These are phyloP conservation scores for Philereme transversata DNA, from an alignment of 2,888 invertebrate species.

Conservation along the genomic window DNA sequence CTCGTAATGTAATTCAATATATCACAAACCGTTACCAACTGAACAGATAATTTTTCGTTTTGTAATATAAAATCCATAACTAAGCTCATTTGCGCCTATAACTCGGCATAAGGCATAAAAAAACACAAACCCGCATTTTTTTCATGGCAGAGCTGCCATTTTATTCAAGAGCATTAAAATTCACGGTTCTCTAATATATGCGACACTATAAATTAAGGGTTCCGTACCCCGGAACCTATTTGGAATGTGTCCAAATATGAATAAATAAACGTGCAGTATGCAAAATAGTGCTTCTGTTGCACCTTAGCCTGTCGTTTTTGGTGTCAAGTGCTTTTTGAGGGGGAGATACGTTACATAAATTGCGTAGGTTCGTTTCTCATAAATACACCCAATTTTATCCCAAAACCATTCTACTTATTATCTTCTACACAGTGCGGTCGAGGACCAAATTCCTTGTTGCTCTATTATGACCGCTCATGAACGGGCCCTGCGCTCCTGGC, in stretches of 20 bases:
- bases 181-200: slow-evolving; percentile 60
- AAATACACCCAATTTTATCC: no score
- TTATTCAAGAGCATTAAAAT: slow-evolving; percentile 54
- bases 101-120: slow-evolving; percentile 13
- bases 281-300: slow-evolving; percentile 41
- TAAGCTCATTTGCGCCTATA: no score
- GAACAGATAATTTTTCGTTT: no score
- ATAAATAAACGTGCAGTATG: slow-evolving; percentile 57
- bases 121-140: slow-evolving; percentile 17
- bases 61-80: no score
- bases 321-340: slow-evolving; percentile 20
- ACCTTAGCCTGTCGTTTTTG: slow-evolving; percentile 38
- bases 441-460: no score
- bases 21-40: no score
- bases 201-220: slow-evolving; percentile 60
- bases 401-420: no score
- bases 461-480: no score
- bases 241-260: slow-evolving; percentile 70
- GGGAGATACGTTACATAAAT: background rate
- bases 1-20: no score
- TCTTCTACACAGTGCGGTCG: no score
- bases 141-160: slow-evolving; percentile 26
- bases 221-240: slow-evolving; percentile 61
- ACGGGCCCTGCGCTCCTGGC: no score
- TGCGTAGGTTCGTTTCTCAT: no score